A percentile compares a stretch with the other conserved stretches of the same genome.
Evolutionary conservation across 1,140 invertebrate species (phyloP).

Genomic region (Tenebrio molitor): DNA sequence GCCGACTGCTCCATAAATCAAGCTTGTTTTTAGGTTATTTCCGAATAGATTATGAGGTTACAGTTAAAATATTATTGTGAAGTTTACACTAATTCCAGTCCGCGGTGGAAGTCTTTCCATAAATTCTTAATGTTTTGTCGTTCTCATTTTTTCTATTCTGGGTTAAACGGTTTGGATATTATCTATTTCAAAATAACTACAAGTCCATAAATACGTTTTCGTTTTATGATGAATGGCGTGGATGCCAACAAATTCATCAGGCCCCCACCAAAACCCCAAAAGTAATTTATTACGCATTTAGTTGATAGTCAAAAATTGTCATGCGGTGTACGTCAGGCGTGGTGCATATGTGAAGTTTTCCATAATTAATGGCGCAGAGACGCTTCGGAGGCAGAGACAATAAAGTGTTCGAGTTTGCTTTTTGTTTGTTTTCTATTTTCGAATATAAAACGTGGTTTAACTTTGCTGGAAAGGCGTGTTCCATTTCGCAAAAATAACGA

Average conservation of each 20-base stretch:
- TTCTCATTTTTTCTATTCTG: not conserved
- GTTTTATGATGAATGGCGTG: not conserved
- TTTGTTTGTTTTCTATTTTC: slow-evolving; percentile 11
- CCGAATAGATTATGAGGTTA: not conserved
- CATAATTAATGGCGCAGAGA: slow-evolving; percentile 13
- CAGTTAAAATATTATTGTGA: no score
- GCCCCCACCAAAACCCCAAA: not conserved
- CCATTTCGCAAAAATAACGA: slow-evolving; percentile 41
- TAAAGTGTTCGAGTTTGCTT: not conserved
- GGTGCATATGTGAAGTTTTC: slow-evolving; percentile 11
- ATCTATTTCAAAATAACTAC: slow-evolving; percentile 11
- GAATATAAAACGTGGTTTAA: not conserved
- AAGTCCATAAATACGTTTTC: slow-evolving; percentile 2
- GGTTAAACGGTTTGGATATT: slow-evolving; percentile 15
- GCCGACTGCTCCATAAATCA: not conserved
- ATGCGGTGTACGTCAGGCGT: no score
- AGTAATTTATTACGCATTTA: slow-evolving; percentile 18
- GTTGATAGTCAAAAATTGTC: slow-evolving; percentile 15
- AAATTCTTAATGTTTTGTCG: not conserved
- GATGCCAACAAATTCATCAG: slow-evolving; percentile 9
- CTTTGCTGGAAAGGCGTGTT: slow-evolving; percentile 25
- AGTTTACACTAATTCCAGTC: no score
- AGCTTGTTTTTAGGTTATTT: not conserved
- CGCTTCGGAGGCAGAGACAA: not conserved
- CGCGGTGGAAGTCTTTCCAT: no score